Evolutionary conservation across 1,140 invertebrate species (phyloP).

Genomic region (Patella vulgata): DNA sequence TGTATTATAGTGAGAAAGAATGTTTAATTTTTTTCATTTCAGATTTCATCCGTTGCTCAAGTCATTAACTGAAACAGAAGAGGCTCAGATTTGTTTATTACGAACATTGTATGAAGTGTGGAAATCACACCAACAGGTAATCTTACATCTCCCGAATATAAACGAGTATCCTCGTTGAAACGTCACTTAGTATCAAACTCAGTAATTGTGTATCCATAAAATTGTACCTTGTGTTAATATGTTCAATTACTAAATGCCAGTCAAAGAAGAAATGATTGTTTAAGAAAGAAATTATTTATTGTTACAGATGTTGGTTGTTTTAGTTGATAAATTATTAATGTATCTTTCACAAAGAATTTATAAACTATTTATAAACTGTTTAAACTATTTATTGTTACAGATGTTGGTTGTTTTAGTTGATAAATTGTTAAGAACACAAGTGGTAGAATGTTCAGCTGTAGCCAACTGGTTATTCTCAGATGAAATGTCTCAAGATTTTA

Average conservation of each 20-base stretch:
- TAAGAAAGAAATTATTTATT: no score
- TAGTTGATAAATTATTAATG: conserved; percentile 96
- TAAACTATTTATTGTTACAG: conserved; percentile 67
- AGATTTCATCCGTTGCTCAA: conserved; percentile 93
- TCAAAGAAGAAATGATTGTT: no score
- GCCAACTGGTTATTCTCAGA: conserved; percentile 99
- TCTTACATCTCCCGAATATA: not conserved
- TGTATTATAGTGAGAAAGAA: no score
- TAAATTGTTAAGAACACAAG: conserved; percentile 96
- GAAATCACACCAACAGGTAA: conserved; percentile 86
- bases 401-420: conserved; percentile 97
- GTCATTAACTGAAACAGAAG: conserved; percentile 90
- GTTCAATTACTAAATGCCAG: no score
- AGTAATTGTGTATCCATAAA: no score
- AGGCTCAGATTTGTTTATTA: conserved; percentile 94
- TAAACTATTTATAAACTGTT: no score
- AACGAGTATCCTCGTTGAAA: not conserved
- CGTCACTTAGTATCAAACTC: no score
- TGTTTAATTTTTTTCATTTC: no score
- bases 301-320: conserved; percentile 89
- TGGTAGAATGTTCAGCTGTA: conserved; percentile 95
- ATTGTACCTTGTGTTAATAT: no score
- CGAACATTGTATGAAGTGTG: conserved; percentile 94
- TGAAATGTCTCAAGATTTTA: conserved; percentile 94
- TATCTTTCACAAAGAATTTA: no score